Conservation (phyloP, 2,797 vertebrate genomes). For the Lacerta bilineata region DNA sequence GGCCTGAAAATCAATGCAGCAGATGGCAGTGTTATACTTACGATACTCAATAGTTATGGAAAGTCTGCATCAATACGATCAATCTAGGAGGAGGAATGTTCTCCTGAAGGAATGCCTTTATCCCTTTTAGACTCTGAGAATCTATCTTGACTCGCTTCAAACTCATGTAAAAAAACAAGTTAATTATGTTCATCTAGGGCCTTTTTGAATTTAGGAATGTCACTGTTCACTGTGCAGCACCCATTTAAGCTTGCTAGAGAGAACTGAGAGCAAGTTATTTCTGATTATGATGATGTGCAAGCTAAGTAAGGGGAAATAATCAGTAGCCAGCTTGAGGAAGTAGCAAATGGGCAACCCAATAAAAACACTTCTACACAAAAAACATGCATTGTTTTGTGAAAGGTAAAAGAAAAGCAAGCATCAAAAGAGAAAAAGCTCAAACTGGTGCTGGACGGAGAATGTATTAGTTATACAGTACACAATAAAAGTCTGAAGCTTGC, state of each 20-base stretch:
- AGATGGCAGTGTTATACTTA: background rate
- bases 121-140: background rate
- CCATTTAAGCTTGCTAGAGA: background rate
- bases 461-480: background rate
- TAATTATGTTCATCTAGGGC: background rate
- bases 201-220: background rate
- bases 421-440: background rate
- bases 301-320: background rate
- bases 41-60: background rate
- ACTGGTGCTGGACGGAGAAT: background rate
- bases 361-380: background rate
- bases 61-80: background rate
- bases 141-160: background rate
- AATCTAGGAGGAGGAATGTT: background rate
- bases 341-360: background rate
- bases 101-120: background rate
- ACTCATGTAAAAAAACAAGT: background rate
- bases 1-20: constrained; percentile 82
- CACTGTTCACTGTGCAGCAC: too few relatives aligned
- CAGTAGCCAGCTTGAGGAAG: background rate
- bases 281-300: background rate
- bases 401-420: background rate
- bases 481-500: background rate
- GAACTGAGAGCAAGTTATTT: background rate
- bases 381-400: background rate